phyloP scores from a whole-genome alignment of 2,797 vertebrate species.

The Bradypus variegatus region DNA sequence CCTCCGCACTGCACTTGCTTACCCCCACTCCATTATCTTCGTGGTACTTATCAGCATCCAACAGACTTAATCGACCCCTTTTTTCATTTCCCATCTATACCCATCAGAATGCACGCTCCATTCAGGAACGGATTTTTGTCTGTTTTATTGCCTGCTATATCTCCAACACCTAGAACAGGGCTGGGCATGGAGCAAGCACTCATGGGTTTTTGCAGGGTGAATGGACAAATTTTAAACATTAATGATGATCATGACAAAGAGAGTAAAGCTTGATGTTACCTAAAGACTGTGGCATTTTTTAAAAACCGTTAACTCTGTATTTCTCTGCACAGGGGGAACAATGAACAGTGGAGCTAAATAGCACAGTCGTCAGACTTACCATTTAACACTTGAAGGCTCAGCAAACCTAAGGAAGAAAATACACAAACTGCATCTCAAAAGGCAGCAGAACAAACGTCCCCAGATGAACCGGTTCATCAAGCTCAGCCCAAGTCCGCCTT shows the following conservation, averaged over 20 bases:
- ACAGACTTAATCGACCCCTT: neutral
- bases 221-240: neutral
- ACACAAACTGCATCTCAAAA: neutral
- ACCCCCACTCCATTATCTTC: fast-evolving
- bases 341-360: too few species aligned
- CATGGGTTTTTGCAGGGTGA: neutral
- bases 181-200: too few species aligned
- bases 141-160: neutral
- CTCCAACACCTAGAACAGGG: neutral
- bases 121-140: fast-evolving
- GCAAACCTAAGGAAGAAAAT: constrained; percentile 36
- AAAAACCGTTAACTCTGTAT: fast-evolving
- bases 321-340: neutral
- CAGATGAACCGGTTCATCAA: fast-evolving
- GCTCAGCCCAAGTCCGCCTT: too few species aligned
- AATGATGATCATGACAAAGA: neutral
- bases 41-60: fast-evolving
- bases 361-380: constrained; percentile 17
- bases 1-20: fast-evolving
- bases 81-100: neutral
- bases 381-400: constrained; percentile 47
- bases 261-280: too few species aligned
- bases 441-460: too few species aligned
- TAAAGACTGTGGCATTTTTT: too few species aligned
- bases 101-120: too few species aligned